Conservation (phyloP, 2,113 vertebrate species). For the Gymnorhina tibicen region DNA sequence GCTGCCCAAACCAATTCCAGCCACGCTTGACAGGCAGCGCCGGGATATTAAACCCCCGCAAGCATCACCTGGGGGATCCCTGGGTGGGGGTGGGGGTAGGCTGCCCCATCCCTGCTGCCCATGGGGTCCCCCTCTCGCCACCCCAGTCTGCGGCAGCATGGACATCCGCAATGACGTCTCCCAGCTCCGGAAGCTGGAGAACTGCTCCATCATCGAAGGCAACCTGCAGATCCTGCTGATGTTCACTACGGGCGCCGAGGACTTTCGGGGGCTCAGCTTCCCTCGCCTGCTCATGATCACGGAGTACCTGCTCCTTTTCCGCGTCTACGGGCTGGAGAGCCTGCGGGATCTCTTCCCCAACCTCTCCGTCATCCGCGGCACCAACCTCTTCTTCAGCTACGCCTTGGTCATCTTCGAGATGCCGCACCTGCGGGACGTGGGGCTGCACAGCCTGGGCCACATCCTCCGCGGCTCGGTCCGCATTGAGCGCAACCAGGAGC, state of each 20-base stretch:
- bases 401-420: constrained; percentile 81
- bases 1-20: neutral
- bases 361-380: constrained; percentile 74
- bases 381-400: constrained; percentile 78
- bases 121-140: neutral
- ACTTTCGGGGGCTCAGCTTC: constrained; percentile 76
- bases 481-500: constrained; percentile 81
- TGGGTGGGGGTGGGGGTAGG: neutral
- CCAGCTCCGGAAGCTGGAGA: constrained; percentile 76
- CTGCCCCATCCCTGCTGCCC: neutral
- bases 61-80: neutral
- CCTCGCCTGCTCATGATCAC: constrained; percentile 79
- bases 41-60: fast-evolving
- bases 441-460: constrained; percentile 69
- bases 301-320: constrained; percentile 80
- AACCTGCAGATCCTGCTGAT: constrained; percentile 81
- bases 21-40: neutral
- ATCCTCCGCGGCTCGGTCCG: constrained; percentile 71
- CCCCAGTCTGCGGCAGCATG: constrained; percentile 79
- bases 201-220: constrained; percentile 80
- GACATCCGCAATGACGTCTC: constrained; percentile 77
- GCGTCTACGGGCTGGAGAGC: constrained; percentile 79
- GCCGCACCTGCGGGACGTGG: constrained; percentile 76
- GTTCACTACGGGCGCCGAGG: constrained; percentile 74
- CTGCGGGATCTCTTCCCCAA: constrained; percentile 80